These are phyloP conservation scores for Drosophila lutescens DNA, from an alignment of 2,888 invertebrate species.

Conservation along the genomic window DNA sequence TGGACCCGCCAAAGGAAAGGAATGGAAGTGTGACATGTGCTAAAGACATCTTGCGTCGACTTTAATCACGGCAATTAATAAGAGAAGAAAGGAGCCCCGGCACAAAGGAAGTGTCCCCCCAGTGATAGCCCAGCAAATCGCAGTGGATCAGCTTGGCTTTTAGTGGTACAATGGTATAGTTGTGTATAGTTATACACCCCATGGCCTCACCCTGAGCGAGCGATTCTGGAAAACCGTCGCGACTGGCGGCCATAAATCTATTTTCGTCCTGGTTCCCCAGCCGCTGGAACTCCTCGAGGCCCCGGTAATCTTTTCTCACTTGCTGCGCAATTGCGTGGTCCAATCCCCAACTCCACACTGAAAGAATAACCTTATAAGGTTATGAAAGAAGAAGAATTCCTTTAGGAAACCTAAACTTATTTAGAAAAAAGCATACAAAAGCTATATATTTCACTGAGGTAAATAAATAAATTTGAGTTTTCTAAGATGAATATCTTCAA, in stretches of 20 bases:
- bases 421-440: too few relatives aligned
- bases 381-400: too few relatives aligned
- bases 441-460: neutral
- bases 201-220: slow-evolving; percentile 65
- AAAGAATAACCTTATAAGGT: neutral
- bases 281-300: neutral
- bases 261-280: slow-evolving; percentile 68
- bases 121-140: slow-evolving; percentile 13
- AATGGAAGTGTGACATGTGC: slow-evolving; percentile 71
- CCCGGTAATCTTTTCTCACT: slow-evolving; percentile 39
- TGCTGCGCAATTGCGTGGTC: slow-evolving; percentile 72
- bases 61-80: slow-evolving; percentile 78
- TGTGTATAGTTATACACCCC: slow-evolving; percentile 4
- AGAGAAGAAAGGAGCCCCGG: slow-evolving; percentile 38
- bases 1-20: slow-evolving; percentile 50
- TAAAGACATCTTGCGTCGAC: slow-evolving; percentile 68
- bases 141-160: slow-evolving; percentile 24
- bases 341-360: slow-evolving; percentile 19
- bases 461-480: too few relatives aligned
- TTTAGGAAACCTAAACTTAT: too few relatives aligned
- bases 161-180: neutral
- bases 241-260: slow-evolving; percentile 75
- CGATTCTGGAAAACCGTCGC: slow-evolving; percentile 58
- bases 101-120: slow-evolving; percentile 56
- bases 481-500: too few relatives aligned